Percentiles rank a stretch among this genome's conserved stretches.
These are phyloP conservation scores for Virgularia gustaviana DNA, from an alignment of 92 coral and sea anemone genomes.

Conservation along the genomic window DNA sequence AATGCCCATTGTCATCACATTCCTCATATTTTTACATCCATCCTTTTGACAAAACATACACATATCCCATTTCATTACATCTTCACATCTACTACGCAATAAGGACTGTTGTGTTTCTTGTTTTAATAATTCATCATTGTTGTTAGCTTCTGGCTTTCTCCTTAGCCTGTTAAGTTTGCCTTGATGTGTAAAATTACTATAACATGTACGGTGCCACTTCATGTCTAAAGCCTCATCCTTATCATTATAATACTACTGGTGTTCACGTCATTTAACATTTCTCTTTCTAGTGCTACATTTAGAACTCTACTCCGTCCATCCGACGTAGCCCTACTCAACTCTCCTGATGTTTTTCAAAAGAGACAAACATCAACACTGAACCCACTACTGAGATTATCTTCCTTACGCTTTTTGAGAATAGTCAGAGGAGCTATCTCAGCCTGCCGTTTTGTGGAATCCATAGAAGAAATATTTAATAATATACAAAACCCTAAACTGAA, in stretches of 20 bases:
- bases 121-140: neutral
- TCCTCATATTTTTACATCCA: neutral
- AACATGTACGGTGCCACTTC: slow-evolving; percentile 1
- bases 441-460: neutral
- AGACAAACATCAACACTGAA: no score
- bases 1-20: neutral
- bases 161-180: neutral
- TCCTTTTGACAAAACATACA: slow-evolving; percentile 36
- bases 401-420: neutral
- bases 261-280: neutral
- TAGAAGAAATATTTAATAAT: no score
- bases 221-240: neutral
- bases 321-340: neutral
- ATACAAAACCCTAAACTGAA: no score
- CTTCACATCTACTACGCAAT: neutral
- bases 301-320: slow-evolving; percentile 9
- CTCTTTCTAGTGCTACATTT: slow-evolving; percentile 3
- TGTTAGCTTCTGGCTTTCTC: neutral
- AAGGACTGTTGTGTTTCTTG: neutral
- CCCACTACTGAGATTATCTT: no score
- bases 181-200: slow-evolving; percentile 4
- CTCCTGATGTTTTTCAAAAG: no score
- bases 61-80: slow-evolving; percentile 29
- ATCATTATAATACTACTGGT: neutral
- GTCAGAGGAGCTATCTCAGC: neutral